phyloP scores from a whole-genome alignment of 2,888 invertebrate species.

The Erynnis tages region DNA sequence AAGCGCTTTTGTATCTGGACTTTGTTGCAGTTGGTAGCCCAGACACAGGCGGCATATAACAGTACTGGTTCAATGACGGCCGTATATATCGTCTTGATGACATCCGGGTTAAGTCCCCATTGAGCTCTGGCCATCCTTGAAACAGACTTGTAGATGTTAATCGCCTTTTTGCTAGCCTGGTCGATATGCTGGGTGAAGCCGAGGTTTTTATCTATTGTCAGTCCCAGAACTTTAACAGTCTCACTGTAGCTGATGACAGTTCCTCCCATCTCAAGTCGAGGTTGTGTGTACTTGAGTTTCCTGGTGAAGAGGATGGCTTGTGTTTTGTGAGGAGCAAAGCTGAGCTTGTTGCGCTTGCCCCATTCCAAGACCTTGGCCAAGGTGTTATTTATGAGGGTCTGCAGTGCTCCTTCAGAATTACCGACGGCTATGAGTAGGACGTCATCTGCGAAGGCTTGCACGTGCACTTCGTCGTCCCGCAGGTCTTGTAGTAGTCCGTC shows the following conservation, averaged over 20 bases:
- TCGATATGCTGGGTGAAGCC: slow-evolving; percentile 17
- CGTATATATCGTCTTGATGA: neutral
- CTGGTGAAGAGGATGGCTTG: slow-evolving; percentile 25
- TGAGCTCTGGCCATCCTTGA: neutral
- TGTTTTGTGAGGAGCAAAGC: slow-evolving; percentile 31
- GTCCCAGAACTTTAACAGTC: slow-evolving; percentile 20
- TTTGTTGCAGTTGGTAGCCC: neutral
- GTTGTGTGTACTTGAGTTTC: slow-evolving; percentile 25
- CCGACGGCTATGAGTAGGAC: slow-evolving; percentile 23
- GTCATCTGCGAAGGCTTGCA: slow-evolving; percentile 36
- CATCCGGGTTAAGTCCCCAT: neutral
- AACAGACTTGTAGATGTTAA: slow-evolving; percentile 11
- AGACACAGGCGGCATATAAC: neutral
- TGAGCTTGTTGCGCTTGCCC: slow-evolving; percentile 28
- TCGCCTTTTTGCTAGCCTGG: slow-evolving; percentile 6
- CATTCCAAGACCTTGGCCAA: slow-evolving; percentile 18
- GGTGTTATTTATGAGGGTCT: neutral
- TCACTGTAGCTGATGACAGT: neutral
- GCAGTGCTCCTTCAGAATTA: neutral
- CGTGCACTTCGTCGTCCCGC: neutral
- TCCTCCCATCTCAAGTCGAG: slow-evolving; percentile 22
- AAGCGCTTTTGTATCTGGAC: neutral
- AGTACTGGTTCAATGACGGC: neutral
- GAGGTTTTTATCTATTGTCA: slow-evolving; percentile 16
- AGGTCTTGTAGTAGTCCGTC: slow-evolving; percentile 23